A percentile compares a stretch with the other conserved stretches of the same genome.
These are phyloP conservation scores for Lepidurus couesii DNA, from an alignment of 1,140 invertebrate species.

Conservation along the genomic window DNA sequence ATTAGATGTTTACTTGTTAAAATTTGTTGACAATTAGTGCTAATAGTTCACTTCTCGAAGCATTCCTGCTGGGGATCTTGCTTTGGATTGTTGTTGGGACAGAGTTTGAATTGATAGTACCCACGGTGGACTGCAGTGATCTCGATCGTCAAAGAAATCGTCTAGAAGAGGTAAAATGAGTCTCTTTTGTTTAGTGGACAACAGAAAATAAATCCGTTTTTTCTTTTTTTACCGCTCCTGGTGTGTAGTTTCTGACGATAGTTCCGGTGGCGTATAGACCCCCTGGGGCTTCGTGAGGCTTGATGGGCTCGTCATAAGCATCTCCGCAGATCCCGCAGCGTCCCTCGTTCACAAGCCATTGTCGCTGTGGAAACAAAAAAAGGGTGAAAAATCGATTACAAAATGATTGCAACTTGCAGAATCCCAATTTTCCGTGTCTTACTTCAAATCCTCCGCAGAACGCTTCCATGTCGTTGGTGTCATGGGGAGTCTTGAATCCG, in stretches of 20 bases:
- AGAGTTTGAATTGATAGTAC: constrained; percentile 40
- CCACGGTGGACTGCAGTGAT: constrained; percentile 39
- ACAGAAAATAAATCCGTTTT: neutral
- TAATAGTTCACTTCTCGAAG: constrained; percentile 34
- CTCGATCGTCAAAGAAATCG: constrained; percentile 34
- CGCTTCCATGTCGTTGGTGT: constrained; percentile 60
- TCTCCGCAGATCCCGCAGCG: constrained; percentile 51
- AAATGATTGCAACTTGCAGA: neutral
- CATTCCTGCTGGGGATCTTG: constrained; percentile 39
- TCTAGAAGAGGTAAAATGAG: constrained; percentile 7
- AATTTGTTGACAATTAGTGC: neutral
- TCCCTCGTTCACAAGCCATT: constrained; percentile 42
- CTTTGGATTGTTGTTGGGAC: constrained; percentile 38
- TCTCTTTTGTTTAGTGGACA: neutral
- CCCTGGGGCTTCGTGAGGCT: constrained; percentile 43
- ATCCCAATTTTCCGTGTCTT: neutral
- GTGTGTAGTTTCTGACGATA: constrained; percentile 41
- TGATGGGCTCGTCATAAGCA: constrained; percentile 40
- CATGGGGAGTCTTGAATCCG: constrained; percentile 64
- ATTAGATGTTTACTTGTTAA: neutral
- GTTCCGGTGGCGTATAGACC: constrained; percentile 44
- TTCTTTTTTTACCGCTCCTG: constrained; percentile 32
- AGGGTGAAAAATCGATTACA: neutral
- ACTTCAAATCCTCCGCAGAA: constrained; percentile 57
- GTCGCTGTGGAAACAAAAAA: constrained; percentile 28